Evolutionary conservation across 2,113 vertebrate species (phyloP), one percentile per base, ranked within the genome.

Genomic region (Oceanites oceanicus): DNA sequence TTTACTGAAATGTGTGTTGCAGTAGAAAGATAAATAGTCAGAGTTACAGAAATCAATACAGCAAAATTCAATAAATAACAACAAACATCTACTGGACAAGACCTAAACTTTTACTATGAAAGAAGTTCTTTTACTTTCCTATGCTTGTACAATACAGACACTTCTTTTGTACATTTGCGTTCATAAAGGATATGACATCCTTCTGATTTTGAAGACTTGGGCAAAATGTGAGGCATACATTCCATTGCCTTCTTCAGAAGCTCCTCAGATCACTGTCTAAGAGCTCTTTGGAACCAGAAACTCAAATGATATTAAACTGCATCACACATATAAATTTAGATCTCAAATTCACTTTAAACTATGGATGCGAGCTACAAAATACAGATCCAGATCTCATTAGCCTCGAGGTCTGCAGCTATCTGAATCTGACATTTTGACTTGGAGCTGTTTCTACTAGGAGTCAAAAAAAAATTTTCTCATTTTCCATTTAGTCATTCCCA

Each of bases 21-120:
- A 96, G 92, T 68, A 65, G 88, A 80, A 93, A 97, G 97, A 98
- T 98, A 97, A 97, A 97, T 94, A 95, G 93, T 79, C 77, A 96
- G 90, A 97, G 88, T 96, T 90, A 92, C 78, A 96, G 93, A 97
- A 98, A 97, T 97, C 97, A 93, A 97, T 97, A 97, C 53, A 52
- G 90, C 61, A 94, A 97, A 96, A 92, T 86, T 95, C 94, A 96
- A 97, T 95, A 97, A 97, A 92, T 96, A 96, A 89, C 91, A 94
- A 94, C 91, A 91, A 88, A 94, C 77, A 78, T 56, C 86, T 47
- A 85, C 91, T 79, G 94, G 89, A 95, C 86, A 90, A 95, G 86
- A 93, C 76, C 81, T 82, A 95, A 97, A 97, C 84, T 88, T 92
- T 82, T 77, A 50, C 77, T 71, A 34, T 34, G 58, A 71, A 92